Evolutionary conservation across 2,888 invertebrate species (phyloP), one percentile per base, ranked within the genome.

Genomic region (Fabriciana adippe): DNA sequence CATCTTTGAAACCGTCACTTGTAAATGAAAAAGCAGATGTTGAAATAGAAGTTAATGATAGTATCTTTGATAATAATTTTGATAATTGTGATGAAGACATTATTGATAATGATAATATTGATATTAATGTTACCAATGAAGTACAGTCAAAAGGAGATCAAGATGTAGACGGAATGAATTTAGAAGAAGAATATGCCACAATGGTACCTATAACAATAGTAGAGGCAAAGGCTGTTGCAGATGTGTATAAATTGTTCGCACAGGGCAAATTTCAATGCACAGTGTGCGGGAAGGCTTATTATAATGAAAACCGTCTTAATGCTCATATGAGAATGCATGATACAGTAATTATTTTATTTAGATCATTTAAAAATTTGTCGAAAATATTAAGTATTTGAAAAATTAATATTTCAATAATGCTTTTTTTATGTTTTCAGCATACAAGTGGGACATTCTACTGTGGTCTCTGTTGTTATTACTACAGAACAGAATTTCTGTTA

Each of bases 291-390:
- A 87, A 85, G 55, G 71, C 79, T 6, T 89, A 83, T 74, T 75
- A 76, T 56, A 85, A 76, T 77, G 84, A 86, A 31, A 79, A 80
- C 31, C 78, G 84, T 15, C 74, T 86, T 61, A 81, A 79, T 16
- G 64, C 78, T 21, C 92, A 92, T 76, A 78, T 79, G 73, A 79
- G 89, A 21, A 90, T 89, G 87, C 92, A 92, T 84, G 87, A 90
- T 75, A 84, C 81, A 83, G 92, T 89, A 76, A 79, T 74, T 66
- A 26, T 47, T 68, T 31, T 63, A 14, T 11, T 55, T 31, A 62
- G 48, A 21, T 26, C 21, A 16, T 47, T n/a, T 48, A 3, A 60
- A 48, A n/a, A 4, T n/a, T 6, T n/a, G 48, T 16, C n/a, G 8
- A 56, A 15, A 14, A 8, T 35, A 16, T 15, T 16, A n/a, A n/a